phyloP scores from a whole-genome alignment of 2,113 vertebrate genomes.

The Nannospalax galili region DNA sequence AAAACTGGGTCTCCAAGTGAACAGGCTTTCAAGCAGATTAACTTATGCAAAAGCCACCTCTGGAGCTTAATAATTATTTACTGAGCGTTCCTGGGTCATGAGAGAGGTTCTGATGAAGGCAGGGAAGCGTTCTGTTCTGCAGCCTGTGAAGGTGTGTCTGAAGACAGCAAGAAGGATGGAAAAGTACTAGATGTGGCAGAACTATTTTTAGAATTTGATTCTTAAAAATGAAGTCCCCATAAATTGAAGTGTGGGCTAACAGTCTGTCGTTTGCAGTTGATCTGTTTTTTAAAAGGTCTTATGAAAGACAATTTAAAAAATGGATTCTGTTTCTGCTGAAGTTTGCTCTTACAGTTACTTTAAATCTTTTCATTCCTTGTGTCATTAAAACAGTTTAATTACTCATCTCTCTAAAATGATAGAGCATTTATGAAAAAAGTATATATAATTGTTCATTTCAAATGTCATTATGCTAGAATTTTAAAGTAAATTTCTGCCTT shows the following conservation, averaged over 20 bases:
- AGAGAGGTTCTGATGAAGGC: conserved; percentile 89
- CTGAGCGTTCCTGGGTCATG: conserved; percentile 86
- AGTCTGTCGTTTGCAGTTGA: not conserved
- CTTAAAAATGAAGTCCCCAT: conserved; percentile 58
- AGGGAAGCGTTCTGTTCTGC: conserved; percentile 88
- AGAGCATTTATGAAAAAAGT: conserved; percentile 47
- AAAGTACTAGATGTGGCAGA: conserved; percentile 85
- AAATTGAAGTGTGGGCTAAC: not conserved
- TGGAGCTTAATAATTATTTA: conserved; percentile 90
- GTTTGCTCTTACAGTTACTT: conserved; percentile 47
- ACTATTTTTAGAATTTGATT: conserved; percentile 74
- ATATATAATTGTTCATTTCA: conserved; percentile 48
- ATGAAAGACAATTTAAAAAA: conserved; percentile 3
- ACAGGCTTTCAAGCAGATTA: conserved; percentile 87
- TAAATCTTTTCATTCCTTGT: conserved; percentile 12
- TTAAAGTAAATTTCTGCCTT: conserved; percentile 44
- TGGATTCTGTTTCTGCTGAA: conserved; percentile 31
- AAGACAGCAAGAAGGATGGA: conserved; percentile 84
- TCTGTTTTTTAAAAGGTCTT: conserved; percentile 18
- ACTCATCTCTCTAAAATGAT: conserved; percentile 41
- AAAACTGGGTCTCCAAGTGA: conserved; percentile 79
- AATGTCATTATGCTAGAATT: conserved; percentile 46
- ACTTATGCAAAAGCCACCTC: conserved; percentile 84
- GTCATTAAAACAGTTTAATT: conserved; percentile 57
- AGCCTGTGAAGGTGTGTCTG: conserved; percentile 85